These are phyloP conservation scores for Rhinichthys osculus DNA, from an alignment of 2,797 vertebrate genomes.

Conservation along the genomic window DNA sequence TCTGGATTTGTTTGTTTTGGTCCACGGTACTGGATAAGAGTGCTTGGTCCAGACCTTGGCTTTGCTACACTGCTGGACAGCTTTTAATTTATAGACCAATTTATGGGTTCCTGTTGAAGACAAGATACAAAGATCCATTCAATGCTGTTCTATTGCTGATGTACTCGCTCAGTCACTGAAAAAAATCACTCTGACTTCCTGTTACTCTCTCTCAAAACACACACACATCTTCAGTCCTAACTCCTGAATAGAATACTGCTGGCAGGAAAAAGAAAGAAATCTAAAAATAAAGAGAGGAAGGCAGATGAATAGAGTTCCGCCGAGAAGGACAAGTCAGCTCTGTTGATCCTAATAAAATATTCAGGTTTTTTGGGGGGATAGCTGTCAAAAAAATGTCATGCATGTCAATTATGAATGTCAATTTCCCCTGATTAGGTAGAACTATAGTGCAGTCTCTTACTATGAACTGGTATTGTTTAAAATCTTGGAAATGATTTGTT, in stretches of 20 bases:
- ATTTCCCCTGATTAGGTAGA: background rate
- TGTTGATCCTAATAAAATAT: constrained; percentile 13
- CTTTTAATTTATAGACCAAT: constrained; percentile 74
- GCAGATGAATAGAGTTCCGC: constrained; percentile 22
- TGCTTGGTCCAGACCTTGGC: constrained; percentile 13
- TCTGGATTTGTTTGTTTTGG: constrained; percentile 7
- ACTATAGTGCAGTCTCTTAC: background rate
- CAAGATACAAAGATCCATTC: constrained; percentile 49
- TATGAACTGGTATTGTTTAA: background rate
- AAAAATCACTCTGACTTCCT: constrained; percentile 19
- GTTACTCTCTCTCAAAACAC: constrained; percentile 62
- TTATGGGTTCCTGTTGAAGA: constrained; percentile 72
- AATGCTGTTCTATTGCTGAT: background rate
- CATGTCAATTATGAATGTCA: background rate
- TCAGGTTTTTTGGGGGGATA: background rate
- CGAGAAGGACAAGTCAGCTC: constrained; percentile 4
- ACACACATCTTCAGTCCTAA: constrained; percentile 66
- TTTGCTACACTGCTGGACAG: constrained; percentile 73
- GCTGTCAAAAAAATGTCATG: constrained; percentile 17
- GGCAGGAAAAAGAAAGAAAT: constrained; percentile 54
- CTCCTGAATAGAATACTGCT: constrained; percentile 49
- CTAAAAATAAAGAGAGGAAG: constrained; percentile 14
- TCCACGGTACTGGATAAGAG: background rate
- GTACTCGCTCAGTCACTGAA: background rate
- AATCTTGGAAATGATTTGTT: background rate